Conservation (phyloP, 2,113 vertebrate genomes). For the Cyprinus carpio region DNA sequence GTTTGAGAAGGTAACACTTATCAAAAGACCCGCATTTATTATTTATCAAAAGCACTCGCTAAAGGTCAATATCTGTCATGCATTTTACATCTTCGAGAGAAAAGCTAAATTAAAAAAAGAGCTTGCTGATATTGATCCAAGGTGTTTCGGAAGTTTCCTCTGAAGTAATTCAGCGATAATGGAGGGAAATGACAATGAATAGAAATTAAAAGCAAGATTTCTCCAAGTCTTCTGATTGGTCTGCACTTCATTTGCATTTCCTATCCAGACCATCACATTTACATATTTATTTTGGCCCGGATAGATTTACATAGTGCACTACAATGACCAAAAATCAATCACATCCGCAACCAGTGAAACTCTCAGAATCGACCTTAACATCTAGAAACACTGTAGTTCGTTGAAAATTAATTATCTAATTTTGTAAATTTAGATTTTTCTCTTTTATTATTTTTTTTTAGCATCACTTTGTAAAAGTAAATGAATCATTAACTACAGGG, state of each 20-base stretch:
- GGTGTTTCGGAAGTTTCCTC: slow-evolving; percentile 24
- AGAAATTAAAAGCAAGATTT: slow-evolving; percentile 7
- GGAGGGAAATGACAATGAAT: slow-evolving; percentile 4
- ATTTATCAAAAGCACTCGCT: slow-evolving; percentile 45
- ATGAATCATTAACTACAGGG: neutral
- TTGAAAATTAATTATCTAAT: neutral
- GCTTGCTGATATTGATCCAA: slow-evolving; percentile 30
- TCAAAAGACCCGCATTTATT: slow-evolving; percentile 58
- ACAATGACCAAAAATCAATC: neutral
- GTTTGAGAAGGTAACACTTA: slow-evolving; percentile 60
- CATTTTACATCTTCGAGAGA: slow-evolving; percentile 34
- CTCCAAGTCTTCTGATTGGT: neutral
- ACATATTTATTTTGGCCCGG: neutral
- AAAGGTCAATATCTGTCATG: slow-evolving; percentile 61
- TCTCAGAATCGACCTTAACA: too few species aligned
- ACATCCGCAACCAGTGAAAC: neutral
- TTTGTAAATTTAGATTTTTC: neutral
- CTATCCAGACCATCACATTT: slow-evolving; percentile 25
- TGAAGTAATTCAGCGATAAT: slow-evolving; percentile 25
- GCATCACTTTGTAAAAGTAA: neutral
- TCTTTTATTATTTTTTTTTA: neutral
- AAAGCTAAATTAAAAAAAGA: slow-evolving; percentile 28
- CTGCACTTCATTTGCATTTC: slow-evolving; percentile 31
- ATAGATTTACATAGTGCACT: neutral
- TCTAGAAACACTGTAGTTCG: neutral